Evolutionary conservation across 1,140 invertebrate species (phyloP).

Genomic region (Paralvinella palmiformis): DNA sequence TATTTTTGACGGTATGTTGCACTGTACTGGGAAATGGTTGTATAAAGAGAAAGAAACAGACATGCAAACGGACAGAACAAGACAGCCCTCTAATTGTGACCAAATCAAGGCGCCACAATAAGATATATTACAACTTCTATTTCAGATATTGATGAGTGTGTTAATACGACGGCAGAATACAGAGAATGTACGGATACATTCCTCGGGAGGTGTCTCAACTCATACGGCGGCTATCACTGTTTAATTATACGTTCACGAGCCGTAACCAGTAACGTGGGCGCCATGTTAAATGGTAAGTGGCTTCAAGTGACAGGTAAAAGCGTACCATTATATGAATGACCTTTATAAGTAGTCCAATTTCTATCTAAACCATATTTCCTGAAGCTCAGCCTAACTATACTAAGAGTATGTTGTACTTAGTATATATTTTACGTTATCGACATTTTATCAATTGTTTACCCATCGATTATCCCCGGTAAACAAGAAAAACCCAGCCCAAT

Average conservation of each 20-base stretch:
- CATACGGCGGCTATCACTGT: neutral
- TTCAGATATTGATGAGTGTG: slow-evolving; percentile 3
- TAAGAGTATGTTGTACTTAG: neutral
- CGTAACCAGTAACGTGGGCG: no score
- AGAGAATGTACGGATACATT: neutral
- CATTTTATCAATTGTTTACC: neutral
- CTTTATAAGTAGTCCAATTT: neutral
- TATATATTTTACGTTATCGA: neutral
- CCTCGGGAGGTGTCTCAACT: slow-evolving; percentile 10
- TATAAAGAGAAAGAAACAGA: neutral
- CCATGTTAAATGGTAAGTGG: neutral
- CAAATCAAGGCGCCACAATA: no score
- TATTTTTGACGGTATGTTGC: neutral
- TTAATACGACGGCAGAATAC: neutral
- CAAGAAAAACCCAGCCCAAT: neutral
- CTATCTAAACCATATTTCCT: neutral
- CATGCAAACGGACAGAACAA: neutral
- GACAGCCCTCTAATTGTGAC: no score
- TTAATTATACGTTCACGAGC: neutral
- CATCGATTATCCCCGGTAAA: neutral
- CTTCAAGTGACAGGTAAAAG: neutral
- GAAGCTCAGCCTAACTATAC: neutral
- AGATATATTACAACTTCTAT: neutral
- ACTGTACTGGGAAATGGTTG: neutral
- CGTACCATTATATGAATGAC: neutral